Evolutionary conservation across 2,797 vertebrate genomes (phyloP).

Genomic region (Phalloptychus januarius): DNA sequence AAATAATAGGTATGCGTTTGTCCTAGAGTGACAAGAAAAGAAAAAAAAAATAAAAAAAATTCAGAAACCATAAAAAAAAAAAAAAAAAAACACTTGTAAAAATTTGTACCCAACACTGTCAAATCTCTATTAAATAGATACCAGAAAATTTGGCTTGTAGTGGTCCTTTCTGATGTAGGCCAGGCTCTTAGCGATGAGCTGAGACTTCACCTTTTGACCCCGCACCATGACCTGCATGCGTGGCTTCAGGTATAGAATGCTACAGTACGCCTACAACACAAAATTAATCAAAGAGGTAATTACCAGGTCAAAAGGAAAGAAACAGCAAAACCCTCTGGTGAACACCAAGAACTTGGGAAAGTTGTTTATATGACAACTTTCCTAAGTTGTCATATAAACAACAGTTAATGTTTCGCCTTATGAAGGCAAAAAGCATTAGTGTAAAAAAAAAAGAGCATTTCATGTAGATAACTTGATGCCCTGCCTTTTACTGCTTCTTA

Average conservation of each 20-base stretch:
- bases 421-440: not conserved
- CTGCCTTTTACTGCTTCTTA: conserved; percentile 59
- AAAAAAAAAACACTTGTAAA: not conserved
- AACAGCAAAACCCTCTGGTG: not conserved
- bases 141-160: conserved; percentile 89
- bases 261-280: conserved; percentile 89
- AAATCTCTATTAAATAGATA: conserved; percentile 81
- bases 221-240: conserved; percentile 94
- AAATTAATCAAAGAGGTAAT: not conserved
- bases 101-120: too few relatives aligned
- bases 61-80: not conserved
- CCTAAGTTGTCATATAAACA: too few relatives aligned
- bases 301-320: not conserved
- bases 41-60: conserved; percentile 13
- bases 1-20: conserved; percentile 86
- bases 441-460: not conserved
- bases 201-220: conserved; percentile 90
- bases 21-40: conserved; percentile 79
- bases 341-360: not conserved
- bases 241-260: conserved; percentile 95
- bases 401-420: not conserved
- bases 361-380: not conserved
- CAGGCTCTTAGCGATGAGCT: conserved; percentile 92
- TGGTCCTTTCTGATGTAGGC: conserved; percentile 84
- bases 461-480: not conserved